Conservation (phyloP, 2,888 invertebrate species). For the Choreutis nemorana region DNA sequence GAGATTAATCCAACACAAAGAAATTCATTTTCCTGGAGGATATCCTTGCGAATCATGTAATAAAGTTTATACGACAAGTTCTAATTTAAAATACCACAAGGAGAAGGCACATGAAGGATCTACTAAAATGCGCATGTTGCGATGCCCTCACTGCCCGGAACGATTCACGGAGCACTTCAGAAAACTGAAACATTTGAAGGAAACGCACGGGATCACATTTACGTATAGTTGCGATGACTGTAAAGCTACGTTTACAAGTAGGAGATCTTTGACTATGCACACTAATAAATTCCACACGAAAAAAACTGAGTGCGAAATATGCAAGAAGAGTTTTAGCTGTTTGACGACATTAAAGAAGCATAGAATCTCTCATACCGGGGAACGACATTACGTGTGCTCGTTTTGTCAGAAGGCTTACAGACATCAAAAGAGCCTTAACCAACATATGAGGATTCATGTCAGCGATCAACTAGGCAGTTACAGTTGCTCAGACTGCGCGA, state of each 20-base stretch:
- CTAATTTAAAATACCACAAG: constrained; percentile 37
- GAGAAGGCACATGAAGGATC: constrained; percentile 37
- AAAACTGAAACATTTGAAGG: constrained; percentile 43
- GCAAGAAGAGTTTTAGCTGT: constrained; percentile 55
- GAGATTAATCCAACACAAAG: constrained; percentile 36
- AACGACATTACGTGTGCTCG: constrained; percentile 35
- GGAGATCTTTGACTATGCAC: constrained; percentile 37
- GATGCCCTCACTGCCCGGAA: constrained; percentile 39
- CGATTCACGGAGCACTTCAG: constrained; percentile 39
- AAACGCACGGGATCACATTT: constrained; percentile 35
- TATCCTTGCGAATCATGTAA: constrained; percentile 40
- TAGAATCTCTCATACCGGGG: constrained; percentile 34
- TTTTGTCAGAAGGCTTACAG: constrained; percentile 59
- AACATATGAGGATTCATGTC: constrained; percentile 40
- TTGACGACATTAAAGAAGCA: constrained; percentile 35
- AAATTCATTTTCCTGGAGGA: constrained; percentile 33
- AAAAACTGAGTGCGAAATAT: constrained; percentile 52
- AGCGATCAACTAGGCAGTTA: constrained; percentile 21
- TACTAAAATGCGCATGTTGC: constrained; percentile 29
- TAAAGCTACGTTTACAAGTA: constrained; percentile 29
- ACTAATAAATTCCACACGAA: constrained; percentile 37
- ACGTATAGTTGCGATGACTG: constrained; percentile 39
- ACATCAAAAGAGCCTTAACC: constrained; percentile 44
- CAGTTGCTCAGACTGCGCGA: constrained; percentile 29
- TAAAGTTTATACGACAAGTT: constrained; percentile 52